These are phyloP conservation scores for Piaya cayana DNA, from an alignment of 2,113 vertebrate species.

Conservation along the genomic window DNA sequence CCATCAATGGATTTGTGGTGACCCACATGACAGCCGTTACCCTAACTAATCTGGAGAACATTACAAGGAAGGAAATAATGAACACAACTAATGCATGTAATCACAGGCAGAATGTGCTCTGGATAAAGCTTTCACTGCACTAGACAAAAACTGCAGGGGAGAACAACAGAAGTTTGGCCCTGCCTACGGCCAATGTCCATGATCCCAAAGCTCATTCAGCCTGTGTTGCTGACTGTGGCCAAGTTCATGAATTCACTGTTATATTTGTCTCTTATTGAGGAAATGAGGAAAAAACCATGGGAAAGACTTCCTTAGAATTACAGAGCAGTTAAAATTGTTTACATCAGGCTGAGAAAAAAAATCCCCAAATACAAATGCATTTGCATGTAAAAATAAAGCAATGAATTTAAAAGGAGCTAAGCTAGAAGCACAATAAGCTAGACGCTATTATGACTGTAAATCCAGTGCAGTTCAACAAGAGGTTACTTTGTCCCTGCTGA, in stretches of 20 bases:
- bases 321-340: neutral
- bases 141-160: neutral
- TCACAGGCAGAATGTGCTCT: neutral
- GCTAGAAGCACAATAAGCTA: neutral
- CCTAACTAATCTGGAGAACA: neutral
- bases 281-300: neutral
- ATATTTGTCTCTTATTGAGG: neutral
- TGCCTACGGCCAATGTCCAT: neutral
- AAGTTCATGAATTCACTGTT: neutral
- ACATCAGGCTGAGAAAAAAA: neutral
- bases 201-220: neutral
- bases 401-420: neutral
- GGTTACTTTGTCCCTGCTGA: neutral
- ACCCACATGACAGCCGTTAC: neutral
- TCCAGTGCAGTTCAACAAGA: neutral
- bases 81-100: neutral
- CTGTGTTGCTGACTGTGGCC: neutral
- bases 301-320: neutral
- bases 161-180: neutral
- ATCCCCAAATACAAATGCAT: neutral
- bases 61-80: neutral
- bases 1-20: fast-evolving
- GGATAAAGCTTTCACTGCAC: neutral
- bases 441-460: neutral
- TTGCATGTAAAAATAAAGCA: neutral